These are phyloP conservation scores for Holacanthus passer DNA, from an alignment of 2,113 vertebrate species.

Conservation along the genomic window DNA sequence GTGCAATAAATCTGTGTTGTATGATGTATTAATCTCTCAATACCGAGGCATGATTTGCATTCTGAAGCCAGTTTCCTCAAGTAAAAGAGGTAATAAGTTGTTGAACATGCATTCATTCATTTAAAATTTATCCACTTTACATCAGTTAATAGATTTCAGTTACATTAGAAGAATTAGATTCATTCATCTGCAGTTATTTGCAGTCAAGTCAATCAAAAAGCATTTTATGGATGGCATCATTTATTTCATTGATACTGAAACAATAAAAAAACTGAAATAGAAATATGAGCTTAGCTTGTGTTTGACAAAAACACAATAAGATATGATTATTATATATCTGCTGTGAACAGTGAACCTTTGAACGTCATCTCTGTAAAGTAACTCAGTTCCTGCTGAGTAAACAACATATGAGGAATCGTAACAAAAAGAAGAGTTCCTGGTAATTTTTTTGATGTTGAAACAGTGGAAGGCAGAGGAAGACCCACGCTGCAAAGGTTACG, in stretches of 20 bases:
- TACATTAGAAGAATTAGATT: not conserved
- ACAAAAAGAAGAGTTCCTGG: not conserved
- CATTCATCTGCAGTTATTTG: not conserved
- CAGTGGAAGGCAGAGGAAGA: not conserved
- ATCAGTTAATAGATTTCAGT: too few relatives aligned
- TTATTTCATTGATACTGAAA: not conserved
- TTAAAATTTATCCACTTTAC: not conserved
- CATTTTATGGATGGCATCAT: not conserved
- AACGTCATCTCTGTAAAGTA: not conserved
- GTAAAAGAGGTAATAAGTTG: not conserved
- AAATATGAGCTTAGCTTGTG: not conserved
- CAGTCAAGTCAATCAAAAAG: not conserved
- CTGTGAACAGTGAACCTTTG: not conserved
- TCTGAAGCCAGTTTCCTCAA: not conserved
- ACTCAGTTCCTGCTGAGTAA: not conserved
- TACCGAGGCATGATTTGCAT: not conserved
- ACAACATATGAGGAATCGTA: not conserved
- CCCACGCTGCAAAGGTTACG: slow-evolving; percentile 12
- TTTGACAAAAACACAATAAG: not conserved
- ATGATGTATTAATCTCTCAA: not conserved
- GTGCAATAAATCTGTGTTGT: slow-evolving; percentile 50
- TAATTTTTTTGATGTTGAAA: slow-evolving; percentile 38
- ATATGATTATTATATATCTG: not conserved
- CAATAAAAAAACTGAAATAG: not conserved
- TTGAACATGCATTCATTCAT: not conserved